Evolutionary conservation across 2,888 invertebrate genomes (phyloP).

Genomic region (Salticus scenicus): DNA sequence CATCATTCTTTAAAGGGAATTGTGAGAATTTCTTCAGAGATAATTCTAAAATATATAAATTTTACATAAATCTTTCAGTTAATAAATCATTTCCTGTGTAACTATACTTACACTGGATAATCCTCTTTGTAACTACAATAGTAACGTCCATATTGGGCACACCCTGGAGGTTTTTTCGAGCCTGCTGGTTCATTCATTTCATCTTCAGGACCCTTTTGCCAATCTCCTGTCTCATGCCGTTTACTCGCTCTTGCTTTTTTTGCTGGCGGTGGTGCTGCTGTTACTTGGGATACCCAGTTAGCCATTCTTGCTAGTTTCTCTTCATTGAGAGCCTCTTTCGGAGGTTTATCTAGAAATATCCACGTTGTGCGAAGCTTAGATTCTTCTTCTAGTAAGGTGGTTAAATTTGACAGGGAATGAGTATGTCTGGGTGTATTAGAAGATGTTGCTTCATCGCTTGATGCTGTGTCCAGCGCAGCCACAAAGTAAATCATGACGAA

Average conservation of each 20-base stretch:
- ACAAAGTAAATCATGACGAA: neutral
- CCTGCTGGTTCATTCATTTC: slow-evolving; percentile 68
- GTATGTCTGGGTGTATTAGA: neutral
- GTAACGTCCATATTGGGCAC: slow-evolving; percentile 71
- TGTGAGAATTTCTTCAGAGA: too few species aligned
- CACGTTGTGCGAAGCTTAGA: slow-evolving; percentile 52
- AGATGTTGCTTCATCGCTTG: neutral
- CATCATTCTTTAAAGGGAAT: too few species aligned
- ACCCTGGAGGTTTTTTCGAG: slow-evolving; percentile 70
- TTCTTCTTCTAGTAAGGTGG: slow-evolving; percentile 39
- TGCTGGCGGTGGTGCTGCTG: slow-evolving; percentile 36
- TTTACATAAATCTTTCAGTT: too few species aligned
- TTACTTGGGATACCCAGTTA: slow-evolving; percentile 61
- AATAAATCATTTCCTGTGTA: too few species aligned
- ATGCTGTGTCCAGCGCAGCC: neutral
- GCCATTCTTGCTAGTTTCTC: slow-evolving; percentile 56
- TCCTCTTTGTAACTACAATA: slow-evolving; percentile 72
- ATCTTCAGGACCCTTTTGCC: slow-evolving; percentile 51
- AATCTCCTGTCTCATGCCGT: slow-evolving; percentile 5
- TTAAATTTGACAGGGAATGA: slow-evolving; percentile 37
- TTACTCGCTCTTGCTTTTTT: slow-evolving; percentile 20
- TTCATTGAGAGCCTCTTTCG: slow-evolving; percentile 49
- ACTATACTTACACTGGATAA: slow-evolving; percentile 71
- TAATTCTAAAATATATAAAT: too few species aligned
- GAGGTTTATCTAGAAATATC: slow-evolving; percentile 61